Conservation (phyloP, 2,888 invertebrate species). For the Nomada ruficornis region DNA sequence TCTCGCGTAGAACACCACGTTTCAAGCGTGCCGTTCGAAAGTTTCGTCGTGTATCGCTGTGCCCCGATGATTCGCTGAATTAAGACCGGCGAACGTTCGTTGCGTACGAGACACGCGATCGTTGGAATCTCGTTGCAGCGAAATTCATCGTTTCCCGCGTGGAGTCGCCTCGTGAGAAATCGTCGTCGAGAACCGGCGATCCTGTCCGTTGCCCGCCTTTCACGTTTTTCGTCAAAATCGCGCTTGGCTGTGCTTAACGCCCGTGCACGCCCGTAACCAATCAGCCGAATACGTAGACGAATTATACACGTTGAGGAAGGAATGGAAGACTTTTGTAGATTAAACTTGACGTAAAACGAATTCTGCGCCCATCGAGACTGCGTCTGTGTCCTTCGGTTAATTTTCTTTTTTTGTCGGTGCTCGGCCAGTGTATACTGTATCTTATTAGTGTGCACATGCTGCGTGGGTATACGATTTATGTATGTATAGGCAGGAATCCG, state of each 20-base stretch:
- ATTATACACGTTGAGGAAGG: slow-evolving; percentile 66
- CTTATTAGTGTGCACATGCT: neutral
- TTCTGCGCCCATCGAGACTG: slow-evolving; percentile 37
- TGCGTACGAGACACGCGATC: neutral
- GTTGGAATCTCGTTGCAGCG: neutral
- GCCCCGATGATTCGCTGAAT: slow-evolving; percentile 17
- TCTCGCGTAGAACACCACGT: neutral
- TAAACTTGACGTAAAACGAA: slow-evolving; percentile 71
- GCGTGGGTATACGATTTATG: neutral
- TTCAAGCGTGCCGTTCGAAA: slow-evolving; percentile 9
- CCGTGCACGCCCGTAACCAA: slow-evolving; percentile 47
- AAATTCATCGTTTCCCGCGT: neutral
- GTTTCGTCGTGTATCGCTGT: neutral
- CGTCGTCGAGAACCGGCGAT: slow-evolving; percentile 42
- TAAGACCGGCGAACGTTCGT: slow-evolving; percentile 10
- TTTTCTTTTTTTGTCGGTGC: neutral
- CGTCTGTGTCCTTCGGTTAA: neutral
- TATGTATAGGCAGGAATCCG: slow-evolving; percentile 1
- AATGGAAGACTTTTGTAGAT: slow-evolving; percentile 79
- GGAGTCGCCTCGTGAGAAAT: neutral
- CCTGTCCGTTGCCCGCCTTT: neutral
- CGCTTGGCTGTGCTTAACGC: neutral
- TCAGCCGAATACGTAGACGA: slow-evolving; percentile 63
- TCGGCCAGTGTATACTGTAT: neutral
- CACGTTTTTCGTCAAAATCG: neutral